Evolutionary conservation across 2,113 vertebrate genomes (phyloP).

Genomic region (Poeciliopsis prolifica): DNA sequence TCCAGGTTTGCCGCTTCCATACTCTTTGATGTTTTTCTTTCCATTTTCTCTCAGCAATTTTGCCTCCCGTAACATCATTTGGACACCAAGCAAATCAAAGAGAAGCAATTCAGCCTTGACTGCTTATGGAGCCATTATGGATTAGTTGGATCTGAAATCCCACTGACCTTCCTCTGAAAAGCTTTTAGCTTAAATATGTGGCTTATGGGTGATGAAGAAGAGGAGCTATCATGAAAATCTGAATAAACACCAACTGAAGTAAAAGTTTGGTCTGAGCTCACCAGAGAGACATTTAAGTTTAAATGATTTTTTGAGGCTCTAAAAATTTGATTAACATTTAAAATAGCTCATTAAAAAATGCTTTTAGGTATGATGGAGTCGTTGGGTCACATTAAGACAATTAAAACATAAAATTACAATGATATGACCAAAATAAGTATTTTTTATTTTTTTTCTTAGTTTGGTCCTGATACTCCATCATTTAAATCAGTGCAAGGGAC

Average conservation of each 20-base stretch:
- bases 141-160: slow-evolving; percentile 1
- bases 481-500: neutral
- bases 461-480: too few relatives aligned
- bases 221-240: too few relatives aligned
- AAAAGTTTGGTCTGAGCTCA: neutral
- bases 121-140: neutral
- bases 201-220: neutral
- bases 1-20: neutral
- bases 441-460: too few relatives aligned
- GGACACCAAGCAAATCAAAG: neutral
- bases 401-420: too few relatives aligned
- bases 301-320: too few relatives aligned
- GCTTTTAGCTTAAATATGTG: neutral
- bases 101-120: neutral
- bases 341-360: slow-evolving; percentile 6
- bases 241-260: neutral
- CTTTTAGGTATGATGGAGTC: slow-evolving; percentile 2
- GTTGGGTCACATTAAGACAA: too few relatives aligned
- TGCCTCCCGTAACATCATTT: neutral
- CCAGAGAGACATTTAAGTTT: too few relatives aligned
- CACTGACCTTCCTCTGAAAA: neutral
- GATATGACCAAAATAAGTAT: too few relatives aligned
- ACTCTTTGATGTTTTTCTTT: neutral
- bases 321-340: neutral
- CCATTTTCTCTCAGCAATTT: neutral